phyloP scores from a whole-genome alignment of 2,113 vertebrate species.

The Hemicordylus capensis region DNA sequence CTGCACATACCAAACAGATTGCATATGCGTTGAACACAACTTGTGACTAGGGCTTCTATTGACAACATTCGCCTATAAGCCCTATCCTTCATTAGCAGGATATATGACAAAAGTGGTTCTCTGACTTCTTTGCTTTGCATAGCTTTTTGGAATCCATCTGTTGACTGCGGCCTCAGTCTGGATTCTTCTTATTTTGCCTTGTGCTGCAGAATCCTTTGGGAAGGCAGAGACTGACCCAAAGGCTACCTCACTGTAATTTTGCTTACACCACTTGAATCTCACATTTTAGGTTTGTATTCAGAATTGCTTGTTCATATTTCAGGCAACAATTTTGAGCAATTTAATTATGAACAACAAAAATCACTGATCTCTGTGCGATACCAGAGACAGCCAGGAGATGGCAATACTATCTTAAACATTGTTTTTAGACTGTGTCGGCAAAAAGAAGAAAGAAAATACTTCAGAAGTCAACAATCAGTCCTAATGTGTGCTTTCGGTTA shows the following conservation, averaged over 20 bases:
- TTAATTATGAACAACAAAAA: no score
- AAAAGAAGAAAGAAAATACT: neutral
- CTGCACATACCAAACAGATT: no score
- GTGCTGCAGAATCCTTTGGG: no score
- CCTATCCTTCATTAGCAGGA: neutral
- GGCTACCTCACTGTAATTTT: no score
- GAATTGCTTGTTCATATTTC: neutral
- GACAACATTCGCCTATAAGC: no score
- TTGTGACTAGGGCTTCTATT: no score
- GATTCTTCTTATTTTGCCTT: neutral
- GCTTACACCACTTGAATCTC: neutral
- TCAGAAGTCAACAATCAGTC: neutral
- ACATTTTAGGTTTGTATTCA: neutral
- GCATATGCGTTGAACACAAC: no score
- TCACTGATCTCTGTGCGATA: neutral
- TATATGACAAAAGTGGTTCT: neutral
- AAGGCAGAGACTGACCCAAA: neutral
- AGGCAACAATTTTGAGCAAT: neutral
- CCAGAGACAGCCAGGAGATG: neutral
- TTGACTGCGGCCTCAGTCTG: neutral
- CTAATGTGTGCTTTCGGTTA: neutral
- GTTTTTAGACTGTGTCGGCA: neutral
- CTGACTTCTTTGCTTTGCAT: neutral
- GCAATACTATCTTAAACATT: conserved; percentile 1
- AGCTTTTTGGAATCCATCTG: no score